Base-by-base conservation (phyloP, 1,140 invertebrate genomes). In the Gyrodactylus salaris region DNA sequence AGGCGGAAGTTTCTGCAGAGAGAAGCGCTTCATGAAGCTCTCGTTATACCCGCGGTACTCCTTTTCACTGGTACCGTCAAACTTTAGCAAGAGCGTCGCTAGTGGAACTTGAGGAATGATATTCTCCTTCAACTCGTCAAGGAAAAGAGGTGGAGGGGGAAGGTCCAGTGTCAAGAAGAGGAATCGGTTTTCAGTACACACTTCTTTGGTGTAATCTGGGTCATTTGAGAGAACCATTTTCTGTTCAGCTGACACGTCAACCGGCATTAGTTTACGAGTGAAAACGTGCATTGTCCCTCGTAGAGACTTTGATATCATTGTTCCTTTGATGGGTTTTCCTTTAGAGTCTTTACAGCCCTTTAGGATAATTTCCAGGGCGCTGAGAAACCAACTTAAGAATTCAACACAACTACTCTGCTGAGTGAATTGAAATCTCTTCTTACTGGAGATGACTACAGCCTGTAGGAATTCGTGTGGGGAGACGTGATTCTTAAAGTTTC, bases 11-110 rank as follows among this genome's bases (percentile, higher is more conserved):
- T 87, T 84, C 0, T 88, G 90, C 25, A 99, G 88, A 83, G 97
- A 89, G 83, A 97, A 99, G 77, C 89, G 84, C 78, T 96, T 98
- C 82, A 98, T 83, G 78, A 91, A 91, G 78, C 94, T 95, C 78
- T 98, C 94, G 79, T 98, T 98, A 79, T 96, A 95, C 0, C 93
- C 98, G 83, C 97, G 97, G 79, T 97, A 97, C 80, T 99, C 95
- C 80, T 96, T 96, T 78, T 95, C 91, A 23, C 85, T 84, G 72
- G 87, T 84, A 1, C 93, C 92, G 82, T 97, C 96, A 79, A 97
- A 99, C 82, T 98, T 98, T 68, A 86, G 87, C 34, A 99, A 82
- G 68, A 99, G 81, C 70, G 87, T 87, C 77, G 89, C 91, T 22
- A 99, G 83, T 79, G 94, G 95, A 1, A 98, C 89, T 87, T 96